Base-by-base conservation (phyloP, 2,888 invertebrate species). In the Andrena minutula region DNA sequence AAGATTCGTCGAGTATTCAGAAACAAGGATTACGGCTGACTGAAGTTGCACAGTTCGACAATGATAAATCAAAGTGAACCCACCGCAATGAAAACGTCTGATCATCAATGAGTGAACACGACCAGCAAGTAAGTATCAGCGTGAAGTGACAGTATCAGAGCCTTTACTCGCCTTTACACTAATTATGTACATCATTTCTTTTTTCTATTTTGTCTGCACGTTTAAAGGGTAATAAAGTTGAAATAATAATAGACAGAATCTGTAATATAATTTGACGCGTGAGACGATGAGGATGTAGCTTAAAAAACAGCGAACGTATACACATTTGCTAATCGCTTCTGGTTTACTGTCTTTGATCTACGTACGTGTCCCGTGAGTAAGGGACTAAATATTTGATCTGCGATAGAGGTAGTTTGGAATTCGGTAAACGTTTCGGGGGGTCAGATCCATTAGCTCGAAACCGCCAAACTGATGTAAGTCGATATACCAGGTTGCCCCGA, bases 361-460 rank as follows among this genome's bases (percentile, higher is more conserved):
- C 53, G 12, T 30, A 26, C 53, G n/a, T 26, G 60, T 32, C 51
- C 30, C 28, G 77, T 79, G 71, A 82, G 87, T 82, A 79, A 86
- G 77, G 74, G 81, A 76, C 75, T 77, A 87, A 87, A 87, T 84
- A 86, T 84, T 86, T 86, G 74, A 78, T 73, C 60, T 69, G 79
- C 74, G 56, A 23, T 66, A 81, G 76, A 77, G 61, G 58, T 26
- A 76, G 71, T 66, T 56, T 64, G 68, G 49, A 71, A 82, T 84
- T 84, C 75, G 78, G 74, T 80, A 84, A 87, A 82, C 87, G 78
- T 82, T 83, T 79, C 80, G 53, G 63, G 49, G 68, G 71, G 78
- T 79, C 71, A 60, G 65, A 79, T 58, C 84, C 79, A 87, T 86
- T 84, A 87, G 71, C 49, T 77, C 58, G 70, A 79, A 78, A 82